Evolutionary conservation across 2,888 invertebrate species (phyloP).

Genomic region (Plagodis dolabraria): DNA sequence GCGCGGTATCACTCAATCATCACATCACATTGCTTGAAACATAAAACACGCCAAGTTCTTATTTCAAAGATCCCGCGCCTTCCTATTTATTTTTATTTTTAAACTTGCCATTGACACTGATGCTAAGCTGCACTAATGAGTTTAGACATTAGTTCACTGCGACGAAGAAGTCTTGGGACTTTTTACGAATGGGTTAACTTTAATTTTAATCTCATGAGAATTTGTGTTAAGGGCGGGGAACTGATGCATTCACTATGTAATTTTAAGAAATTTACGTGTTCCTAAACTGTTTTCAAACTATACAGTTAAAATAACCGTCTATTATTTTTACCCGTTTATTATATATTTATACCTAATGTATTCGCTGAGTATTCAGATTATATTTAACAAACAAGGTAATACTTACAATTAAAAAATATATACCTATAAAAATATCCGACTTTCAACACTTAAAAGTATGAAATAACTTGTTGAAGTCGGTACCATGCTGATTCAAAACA

Average conservation of each 20-base stretch:
- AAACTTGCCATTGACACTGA: slow-evolving; percentile 82
- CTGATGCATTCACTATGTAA: neutral
- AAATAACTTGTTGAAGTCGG: too few species aligned
- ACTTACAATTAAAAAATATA: too few species aligned
- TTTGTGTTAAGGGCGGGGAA: slow-evolving; percentile 1
- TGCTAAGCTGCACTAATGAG: slow-evolving; percentile 80
- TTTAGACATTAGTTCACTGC: slow-evolving; percentile 78
- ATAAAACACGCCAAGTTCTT: slow-evolving; percentile 66
- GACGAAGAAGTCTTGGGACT: slow-evolving; percentile 59
- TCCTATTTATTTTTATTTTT: slow-evolving; percentile 67
- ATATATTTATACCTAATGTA: too few species aligned
- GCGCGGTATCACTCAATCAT: slow-evolving; percentile 68
- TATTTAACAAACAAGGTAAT: too few species aligned
- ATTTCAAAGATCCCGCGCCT: slow-evolving; percentile 71
- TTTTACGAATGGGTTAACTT: slow-evolving; percentile 70
- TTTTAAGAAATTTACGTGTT: too few species aligned
- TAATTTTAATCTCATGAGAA: slow-evolving; percentile 7
- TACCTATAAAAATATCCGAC: too few species aligned
- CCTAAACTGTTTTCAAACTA: neutral
- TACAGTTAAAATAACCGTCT: too few species aligned
- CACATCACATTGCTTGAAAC: slow-evolving; percentile 48
- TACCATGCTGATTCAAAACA: too few species aligned
- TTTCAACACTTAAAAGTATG: too few species aligned
- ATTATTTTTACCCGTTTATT: too few species aligned
- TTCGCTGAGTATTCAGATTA: too few species aligned